These are phyloP conservation scores for Chymomyza procnemis DNA, from an alignment of 2,888 invertebrate species.

Conservation along the genomic window DNA sequence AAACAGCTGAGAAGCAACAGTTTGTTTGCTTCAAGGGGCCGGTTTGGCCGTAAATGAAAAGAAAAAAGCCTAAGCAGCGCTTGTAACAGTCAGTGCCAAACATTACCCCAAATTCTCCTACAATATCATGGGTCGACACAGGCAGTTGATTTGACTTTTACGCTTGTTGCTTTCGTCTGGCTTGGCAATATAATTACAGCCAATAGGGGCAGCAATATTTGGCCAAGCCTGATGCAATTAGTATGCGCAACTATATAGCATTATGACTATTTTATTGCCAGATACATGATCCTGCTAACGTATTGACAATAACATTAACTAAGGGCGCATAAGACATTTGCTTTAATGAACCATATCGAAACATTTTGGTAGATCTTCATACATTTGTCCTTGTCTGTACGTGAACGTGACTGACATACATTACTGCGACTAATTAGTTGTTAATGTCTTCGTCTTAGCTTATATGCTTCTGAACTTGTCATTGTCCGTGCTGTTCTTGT, in stretches of 20 bases:
- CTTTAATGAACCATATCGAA: not conserved
- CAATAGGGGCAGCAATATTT: conserved; percentile 7
- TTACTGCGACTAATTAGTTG: conserved; percentile 58
- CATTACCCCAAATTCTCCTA: not conserved
- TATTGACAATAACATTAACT: conserved; percentile 41
- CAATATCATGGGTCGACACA: conserved; percentile 19
- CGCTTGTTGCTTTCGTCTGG: conserved; percentile 27
- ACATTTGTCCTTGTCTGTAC: not conserved
- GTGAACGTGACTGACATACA: conserved; percentile 54
- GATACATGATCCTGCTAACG: not conserved
- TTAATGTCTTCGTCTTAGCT: not conserved
- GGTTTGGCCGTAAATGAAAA: not conserved
- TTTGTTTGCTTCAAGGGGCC: conserved; percentile 48
- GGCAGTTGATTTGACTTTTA: conserved; percentile 40
- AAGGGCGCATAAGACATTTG: conserved; percentile 8
- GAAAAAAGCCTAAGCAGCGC: not conserved
- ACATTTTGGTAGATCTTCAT: not conserved
- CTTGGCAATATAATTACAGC: conserved; percentile 29
- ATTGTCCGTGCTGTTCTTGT: conserved; percentile 3
- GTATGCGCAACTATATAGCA: conserved; percentile 55
- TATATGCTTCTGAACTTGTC: not conserved
- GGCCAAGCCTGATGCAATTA: conserved; percentile 50
- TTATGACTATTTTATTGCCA: conserved; percentile 58
- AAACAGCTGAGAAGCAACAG: conserved; percentile 72
- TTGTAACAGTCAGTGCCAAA: not conserved